Conservation (phyloP, 2,888 invertebrate genomes). For the Diaphora mendica region DNA sequence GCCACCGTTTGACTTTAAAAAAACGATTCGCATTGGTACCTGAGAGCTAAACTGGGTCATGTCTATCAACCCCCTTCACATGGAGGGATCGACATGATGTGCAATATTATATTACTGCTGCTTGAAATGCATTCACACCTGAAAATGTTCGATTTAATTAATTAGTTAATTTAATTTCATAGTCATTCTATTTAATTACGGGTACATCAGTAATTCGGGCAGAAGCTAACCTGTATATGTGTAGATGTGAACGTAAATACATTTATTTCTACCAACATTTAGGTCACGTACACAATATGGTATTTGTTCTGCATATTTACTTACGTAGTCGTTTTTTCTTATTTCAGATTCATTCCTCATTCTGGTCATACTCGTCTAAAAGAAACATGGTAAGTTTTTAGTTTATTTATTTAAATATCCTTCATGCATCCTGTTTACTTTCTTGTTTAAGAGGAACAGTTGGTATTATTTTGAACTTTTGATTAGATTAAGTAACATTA, state of each 20-base stretch:
- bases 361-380: slow-evolving; percentile 32
- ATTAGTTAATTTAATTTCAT: slow-evolving; percentile 25
- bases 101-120: slow-evolving; percentile 61
- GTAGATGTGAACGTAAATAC: not conserved
- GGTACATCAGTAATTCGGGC: not conserved
- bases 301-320: slow-evolving; percentile 17
- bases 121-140: slow-evolving; percentile 36
- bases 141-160: slow-evolving; percentile 30
- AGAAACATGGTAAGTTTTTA: slow-evolving; percentile 53
- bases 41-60: slow-evolving; percentile 66
- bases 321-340: slow-evolving; percentile 30
- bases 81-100: slow-evolving; percentile 53
- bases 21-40: not conserved
- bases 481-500: not conserved
- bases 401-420: slow-evolving; percentile 11
- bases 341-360: slow-evolving; percentile 50
- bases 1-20: slow-evolving; percentile 15
- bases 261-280: slow-evolving; percentile 1
- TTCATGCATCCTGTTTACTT: not conserved
- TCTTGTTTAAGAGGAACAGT: not conserved
- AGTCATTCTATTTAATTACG: slow-evolving; percentile 16
- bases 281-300: slow-evolving; percentile 7
- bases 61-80: slow-evolving; percentile 62
- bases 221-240: not conserved
- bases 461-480: not conserved